Conservation (phyloP, 2,797 vertebrate species). For the Paedocypris micromegethes region DNA sequence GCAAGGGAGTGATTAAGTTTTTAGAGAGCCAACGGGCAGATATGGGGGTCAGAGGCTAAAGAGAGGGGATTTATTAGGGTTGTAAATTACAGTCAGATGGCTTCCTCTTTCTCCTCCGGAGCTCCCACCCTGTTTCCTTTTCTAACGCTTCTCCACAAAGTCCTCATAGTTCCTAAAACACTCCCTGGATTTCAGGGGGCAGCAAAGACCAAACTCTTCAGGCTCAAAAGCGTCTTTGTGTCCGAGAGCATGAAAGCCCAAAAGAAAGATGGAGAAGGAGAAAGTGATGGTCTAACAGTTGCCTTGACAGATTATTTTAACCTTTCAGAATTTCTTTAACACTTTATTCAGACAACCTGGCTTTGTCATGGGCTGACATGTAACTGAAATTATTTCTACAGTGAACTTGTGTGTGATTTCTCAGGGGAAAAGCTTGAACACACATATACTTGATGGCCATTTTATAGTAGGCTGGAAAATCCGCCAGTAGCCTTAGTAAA, state of each 20-base stretch:
- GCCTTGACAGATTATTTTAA: conserved; percentile 27
- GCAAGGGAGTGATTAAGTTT: conserved; percentile 67
- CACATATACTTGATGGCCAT: not conserved
- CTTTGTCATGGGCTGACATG: conserved; percentile 7
- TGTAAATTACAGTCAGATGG: conserved; percentile 68
- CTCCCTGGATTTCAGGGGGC: conserved; percentile 13
- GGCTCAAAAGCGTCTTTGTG: conserved; percentile 43
- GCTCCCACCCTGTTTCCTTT: conserved; percentile 24
- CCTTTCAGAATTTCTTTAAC: conserved; percentile 36
- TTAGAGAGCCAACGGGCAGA: conserved; percentile 64
- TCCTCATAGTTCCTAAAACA: conserved; percentile 39
- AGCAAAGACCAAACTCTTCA: conserved; percentile 13
- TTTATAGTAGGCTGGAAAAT: conserved; percentile 10
- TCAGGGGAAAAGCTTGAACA: not conserved
- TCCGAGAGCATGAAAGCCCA: not conserved
- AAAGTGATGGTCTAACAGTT: conserved; percentile 16
- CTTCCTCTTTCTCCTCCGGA: conserved; percentile 36
- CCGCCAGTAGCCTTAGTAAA: conserved; percentile 12
- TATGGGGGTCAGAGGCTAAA: conserved; percentile 71
- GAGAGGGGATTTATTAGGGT: conserved; percentile 70
- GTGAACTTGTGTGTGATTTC: conserved; percentile 6
- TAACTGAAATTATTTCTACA: conserved; percentile 2
- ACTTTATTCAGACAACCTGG: conserved; percentile 17
- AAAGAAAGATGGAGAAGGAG: not conserved
- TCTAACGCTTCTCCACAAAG: conserved; percentile 34